Conservation (phyloP, 2,797 vertebrate genomes). For the Hippoglossus hippoglossus region DNA sequence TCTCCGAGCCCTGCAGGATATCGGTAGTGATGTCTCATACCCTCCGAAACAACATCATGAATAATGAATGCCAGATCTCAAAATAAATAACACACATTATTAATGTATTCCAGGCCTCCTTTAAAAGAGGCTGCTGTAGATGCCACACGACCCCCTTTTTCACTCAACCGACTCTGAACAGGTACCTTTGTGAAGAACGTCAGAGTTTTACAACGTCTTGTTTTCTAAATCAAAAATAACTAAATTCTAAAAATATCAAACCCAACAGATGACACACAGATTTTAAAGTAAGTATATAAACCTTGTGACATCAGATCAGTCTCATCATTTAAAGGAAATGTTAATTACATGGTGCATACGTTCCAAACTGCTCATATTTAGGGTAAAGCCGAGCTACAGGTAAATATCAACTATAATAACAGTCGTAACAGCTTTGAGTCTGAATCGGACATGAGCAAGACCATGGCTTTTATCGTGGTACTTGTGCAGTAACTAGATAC, state of each 20-base stretch:
- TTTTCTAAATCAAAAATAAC: slow-evolving; percentile 13
- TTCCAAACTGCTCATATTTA: too few relatives aligned
- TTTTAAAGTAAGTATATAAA: neutral
- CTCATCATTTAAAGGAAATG: neutral
- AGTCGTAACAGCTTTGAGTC: too few relatives aligned
- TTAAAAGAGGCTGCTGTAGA: slow-evolving; percentile 59
- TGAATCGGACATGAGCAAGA: too few relatives aligned
- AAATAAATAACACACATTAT: slow-evolving; percentile 75
- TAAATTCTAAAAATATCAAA: slow-evolving; percentile 2
- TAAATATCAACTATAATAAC: neutral
- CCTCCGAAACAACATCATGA: slow-evolving; percentile 71
- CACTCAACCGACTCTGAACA: neutral
- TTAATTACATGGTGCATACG: too few relatives aligned
- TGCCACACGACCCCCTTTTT: slow-evolving; percentile 23
- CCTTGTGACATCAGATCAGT: neutral
- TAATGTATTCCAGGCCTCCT: slow-evolving; percentile 66
- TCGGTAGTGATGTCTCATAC: slow-evolving; percentile 63
- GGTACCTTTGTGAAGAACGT: neutral
- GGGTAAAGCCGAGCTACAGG: too few relatives aligned
- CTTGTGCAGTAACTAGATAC: too few relatives aligned
- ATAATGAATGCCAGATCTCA: slow-evolving; percentile 76
- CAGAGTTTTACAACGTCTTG: neutral
- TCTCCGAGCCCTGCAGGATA: slow-evolving; percentile 59
- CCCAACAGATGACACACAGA: neutral
- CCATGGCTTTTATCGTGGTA: too few relatives aligned